Evolutionary conservation across 2,113 vertebrate species (phyloP), one percentile per base, ranked within the genome.

Genomic region (Barnardius zonarius): DNA sequence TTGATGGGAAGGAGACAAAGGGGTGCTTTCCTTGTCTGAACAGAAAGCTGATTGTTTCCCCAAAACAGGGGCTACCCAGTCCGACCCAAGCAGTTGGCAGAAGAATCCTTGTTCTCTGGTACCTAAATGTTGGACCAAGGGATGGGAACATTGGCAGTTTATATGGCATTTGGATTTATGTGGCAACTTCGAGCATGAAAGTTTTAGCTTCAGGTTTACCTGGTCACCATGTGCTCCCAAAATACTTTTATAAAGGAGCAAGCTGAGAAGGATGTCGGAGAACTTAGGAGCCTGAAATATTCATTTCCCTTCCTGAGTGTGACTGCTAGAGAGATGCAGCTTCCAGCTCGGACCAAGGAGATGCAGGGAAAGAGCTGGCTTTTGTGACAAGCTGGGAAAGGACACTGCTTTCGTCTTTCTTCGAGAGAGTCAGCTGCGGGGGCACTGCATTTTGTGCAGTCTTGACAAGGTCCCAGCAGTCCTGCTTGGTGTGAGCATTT

Each of bases 61-160:
- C 41, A 37, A 43, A 75, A 83, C 13, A 46, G 16, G 27, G n/a
- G 51, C 13, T 69, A 23, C 49, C 11, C 16, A 17, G 14, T 62
- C 57, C 55, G 33, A 64, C 67, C 33, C 37, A 49, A 4, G 67
- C 49, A 46, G 30, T 57, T 88, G 46, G 33, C 41, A 77, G 69
- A 55, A 63, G 76, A 51, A 51, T 59, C 63, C 46, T 3, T 41
- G 17, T 39, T 33, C 44, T 54, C 35, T 48, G 69, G 43, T 62
- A 51, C 20, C 44, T 44, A 35, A 49, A 30, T 30, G 27, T 78
- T 1, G 0, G 61, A 28, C 43, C 0, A 1, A 76, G 52, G 23
- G 17, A 30, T 52, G 35, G 43, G 35, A 81, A 51, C 22, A 7
- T 19, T 22, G 69, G 22, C 44, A 39, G 5, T 39, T 39, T 39